A percentile compares a stretch with the other conserved stretches of the same genome.
phyloP scores from a whole-genome alignment of 2,113 vertebrate genomes.

The Hassar affinis region DNA sequence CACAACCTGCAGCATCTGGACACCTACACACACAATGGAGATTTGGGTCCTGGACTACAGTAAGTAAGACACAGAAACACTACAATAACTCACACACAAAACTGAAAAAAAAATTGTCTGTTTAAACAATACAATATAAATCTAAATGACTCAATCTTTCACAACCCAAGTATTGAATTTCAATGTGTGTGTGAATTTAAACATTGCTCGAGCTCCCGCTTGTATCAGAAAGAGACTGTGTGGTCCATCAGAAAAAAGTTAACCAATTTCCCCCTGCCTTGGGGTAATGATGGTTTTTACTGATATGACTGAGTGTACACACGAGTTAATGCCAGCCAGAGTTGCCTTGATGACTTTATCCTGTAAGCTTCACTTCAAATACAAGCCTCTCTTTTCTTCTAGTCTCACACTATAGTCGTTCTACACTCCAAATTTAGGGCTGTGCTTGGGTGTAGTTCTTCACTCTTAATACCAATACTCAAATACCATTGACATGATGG shows the following conservation, averaged over 20 bases:
- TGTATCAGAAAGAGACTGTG: slow-evolving; percentile 42
- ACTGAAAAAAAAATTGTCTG: neutral
- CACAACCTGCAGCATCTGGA: slow-evolving; percentile 68
- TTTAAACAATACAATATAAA: neutral
- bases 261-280: slow-evolving; percentile 1
- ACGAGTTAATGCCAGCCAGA: neutral
- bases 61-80: slow-evolving; percentile 68
- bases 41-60: slow-evolving; percentile 93
- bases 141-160: slow-evolving; percentile 37
- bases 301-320: slow-evolving; percentile 47
- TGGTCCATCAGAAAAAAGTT: slow-evolving; percentile 6
- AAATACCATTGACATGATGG: neutral
- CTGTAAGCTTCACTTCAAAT: neutral
- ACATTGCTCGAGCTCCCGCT: slow-evolving; percentile 58
- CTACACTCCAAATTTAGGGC: neutral
- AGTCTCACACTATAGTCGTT: neutral
- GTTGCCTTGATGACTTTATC: neutral
- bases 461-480: neutral
- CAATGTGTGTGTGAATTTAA: slow-evolving; percentile 23
- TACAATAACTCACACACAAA: slow-evolving; percentile 22
- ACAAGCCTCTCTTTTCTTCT: neutral
- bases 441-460: neutral
- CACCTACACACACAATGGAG: slow-evolving; percentile 83
- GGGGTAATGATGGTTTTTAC: slow-evolving; percentile 37
- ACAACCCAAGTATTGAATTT: slow-evolving; percentile 57